Evolutionary conservation across 2,888 invertebrate species (phyloP).

Genomic region (Eudemis profundana): DNA sequence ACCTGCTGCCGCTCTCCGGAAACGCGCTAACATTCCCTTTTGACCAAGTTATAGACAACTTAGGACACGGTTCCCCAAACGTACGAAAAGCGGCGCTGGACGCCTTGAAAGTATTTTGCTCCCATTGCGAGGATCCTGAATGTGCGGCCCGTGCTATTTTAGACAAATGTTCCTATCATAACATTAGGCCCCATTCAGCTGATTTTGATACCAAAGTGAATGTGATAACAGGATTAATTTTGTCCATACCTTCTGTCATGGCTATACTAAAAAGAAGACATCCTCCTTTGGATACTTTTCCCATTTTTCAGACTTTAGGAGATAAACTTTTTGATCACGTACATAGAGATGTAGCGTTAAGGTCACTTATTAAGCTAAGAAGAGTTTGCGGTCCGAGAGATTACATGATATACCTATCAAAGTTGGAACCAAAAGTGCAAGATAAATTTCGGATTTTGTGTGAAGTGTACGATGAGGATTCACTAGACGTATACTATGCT

Average conservation of each 20-base stretch:
- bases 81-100: constrained; percentile 92
- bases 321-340: constrained; percentile 81
- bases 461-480: constrained; percentile 79
- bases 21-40: constrained; percentile 89
- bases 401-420: constrained; percentile 85
- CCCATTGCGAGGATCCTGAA: constrained; percentile 88
- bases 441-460: constrained; percentile 79
- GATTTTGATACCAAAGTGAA: constrained; percentile 82
- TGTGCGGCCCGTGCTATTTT: constrained; percentile 87
- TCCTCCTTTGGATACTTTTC: constrained; percentile 77
- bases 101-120: constrained; percentile 89
- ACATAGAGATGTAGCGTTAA: constrained; percentile 89
- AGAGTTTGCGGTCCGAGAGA: constrained; percentile 88
- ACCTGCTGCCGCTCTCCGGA: constrained; percentile 90
- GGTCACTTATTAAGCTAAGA: constrained; percentile 89
- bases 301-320: constrained; percentile 82
- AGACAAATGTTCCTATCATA: constrained; percentile 87
- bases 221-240: constrained; percentile 87
- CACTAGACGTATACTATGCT: constrained; percentile 78
- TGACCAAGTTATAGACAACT: constrained; percentile 90
- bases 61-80: constrained; percentile 92
- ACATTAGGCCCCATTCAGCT: constrained; percentile 81
- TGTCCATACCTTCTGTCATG: constrained; percentile 87
- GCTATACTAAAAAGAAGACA: constrained; percentile 82
- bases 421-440: constrained; percentile 77